These are phyloP conservation scores for Octodonta nipae DNA, from an alignment of 2,888 invertebrate genomes.

Conservation along the genomic window DNA sequence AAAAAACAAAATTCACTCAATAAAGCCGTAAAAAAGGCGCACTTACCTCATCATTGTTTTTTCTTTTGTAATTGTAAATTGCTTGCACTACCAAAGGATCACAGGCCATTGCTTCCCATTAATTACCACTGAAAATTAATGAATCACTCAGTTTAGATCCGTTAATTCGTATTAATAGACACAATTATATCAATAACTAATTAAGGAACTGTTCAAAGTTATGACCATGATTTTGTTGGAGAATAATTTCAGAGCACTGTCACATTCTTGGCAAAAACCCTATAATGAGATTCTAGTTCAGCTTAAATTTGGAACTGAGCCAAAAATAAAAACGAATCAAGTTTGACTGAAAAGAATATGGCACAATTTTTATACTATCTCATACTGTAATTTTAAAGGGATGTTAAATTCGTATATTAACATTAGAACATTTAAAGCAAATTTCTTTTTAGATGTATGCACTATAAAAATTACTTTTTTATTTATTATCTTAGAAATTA, in stretches of 20 bases:
- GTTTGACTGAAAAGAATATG: too few species aligned
- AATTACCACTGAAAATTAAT: not conserved
- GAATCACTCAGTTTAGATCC: conserved; percentile 4
- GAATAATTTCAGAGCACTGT: conserved; percentile 32
- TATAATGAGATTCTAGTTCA: conserved; percentile 4
- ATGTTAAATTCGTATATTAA: too few species aligned
- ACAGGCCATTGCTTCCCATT: conserved; percentile 39
- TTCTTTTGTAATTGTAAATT: conserved; percentile 84
- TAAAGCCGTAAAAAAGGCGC: not conserved
- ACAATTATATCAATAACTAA: not conserved
- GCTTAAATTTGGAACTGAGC: not conserved
- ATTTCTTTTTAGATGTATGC: too few species aligned
- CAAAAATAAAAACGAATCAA: conserved; percentile 1
- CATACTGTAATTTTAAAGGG: too few species aligned
- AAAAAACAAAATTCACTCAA: not conserved
- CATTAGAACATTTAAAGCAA: too few species aligned
- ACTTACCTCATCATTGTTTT: conserved; percentile 88
- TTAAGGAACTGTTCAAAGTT: conserved; percentile 28
- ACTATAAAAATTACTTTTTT: too few species aligned
- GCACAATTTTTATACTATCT: too few species aligned
- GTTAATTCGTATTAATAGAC: not conserved
- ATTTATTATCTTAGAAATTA: too few species aligned
- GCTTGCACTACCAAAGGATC: conserved; percentile 71
- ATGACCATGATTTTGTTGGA: conserved; percentile 25
- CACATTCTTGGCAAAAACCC: conserved; percentile 35